phyloP scores from a whole-genome alignment of 2,888 invertebrate genomes.

The Scelioninae gen. 1 region DNA sequence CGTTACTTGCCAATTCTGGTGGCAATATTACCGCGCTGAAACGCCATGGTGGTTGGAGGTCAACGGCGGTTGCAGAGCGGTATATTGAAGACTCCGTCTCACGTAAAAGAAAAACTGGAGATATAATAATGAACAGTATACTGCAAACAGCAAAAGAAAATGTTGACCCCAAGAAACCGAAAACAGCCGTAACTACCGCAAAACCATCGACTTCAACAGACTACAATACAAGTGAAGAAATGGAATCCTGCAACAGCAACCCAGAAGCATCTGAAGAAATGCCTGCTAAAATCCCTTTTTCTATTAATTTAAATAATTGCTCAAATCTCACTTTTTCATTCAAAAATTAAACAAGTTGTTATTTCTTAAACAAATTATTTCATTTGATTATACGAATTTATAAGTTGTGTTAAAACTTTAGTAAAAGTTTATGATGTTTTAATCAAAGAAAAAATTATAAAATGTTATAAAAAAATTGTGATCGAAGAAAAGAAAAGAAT shows the following conservation, averaged over 20 bases:
- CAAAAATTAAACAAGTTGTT: background rate
- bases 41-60: constrained; percentile 14
- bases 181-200: background rate
- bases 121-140: background rate
- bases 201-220: constrained; percentile 2
- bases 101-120: constrained; percentile 16
- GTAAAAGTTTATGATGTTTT: no score
- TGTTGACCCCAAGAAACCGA: background rate
- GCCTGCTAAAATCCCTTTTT: background rate
- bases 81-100: constrained; percentile 8
- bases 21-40: constrained; percentile 1
- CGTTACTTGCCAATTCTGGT: background rate
- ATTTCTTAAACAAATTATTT: no score
- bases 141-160: constrained; percentile 12
- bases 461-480: no score
- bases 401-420: no score
- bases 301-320: background rate
- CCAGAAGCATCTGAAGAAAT: background rate
- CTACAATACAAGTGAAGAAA: background rate
- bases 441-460: no score
- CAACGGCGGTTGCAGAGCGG: constrained; percentile 5
- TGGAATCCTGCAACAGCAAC: background rate
- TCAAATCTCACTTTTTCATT: constrained; percentile 8
- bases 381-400: no score
- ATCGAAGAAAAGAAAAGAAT: no score